Base-by-base conservation (phyloP, 1,140 invertebrate genomes). In the Orchestia grillus region DNA sequence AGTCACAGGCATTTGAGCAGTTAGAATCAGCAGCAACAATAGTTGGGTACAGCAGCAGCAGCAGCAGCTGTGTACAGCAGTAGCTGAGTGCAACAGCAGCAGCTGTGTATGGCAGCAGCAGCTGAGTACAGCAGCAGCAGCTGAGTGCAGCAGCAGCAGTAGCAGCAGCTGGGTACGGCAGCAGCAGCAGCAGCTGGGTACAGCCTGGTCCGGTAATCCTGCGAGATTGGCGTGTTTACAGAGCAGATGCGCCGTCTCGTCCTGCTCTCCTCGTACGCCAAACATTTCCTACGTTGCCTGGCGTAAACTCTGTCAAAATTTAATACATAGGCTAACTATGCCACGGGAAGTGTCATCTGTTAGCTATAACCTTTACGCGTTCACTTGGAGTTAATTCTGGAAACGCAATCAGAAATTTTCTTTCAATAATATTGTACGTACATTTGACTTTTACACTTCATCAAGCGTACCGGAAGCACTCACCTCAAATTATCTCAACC, bases 221-320 rank as follows among this genome's bases (percentile, higher is more conserved):
- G 41, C 41, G 44, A 91, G 88, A 91, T 43, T 91, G 41, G 88
- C 41, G 88, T 91, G 88, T 91, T 91, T 91, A 91, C 88, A 4
- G 88, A 91, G 44, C 88, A 91, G 88, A 42, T 91, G 88, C 88
- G 11, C 62, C 62, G 62, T 77, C 62, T 77, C 62, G 62, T 77
- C 62, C 62, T 77, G 15, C 62, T 77, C 62, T 77, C 62, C 62
- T 77, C 62, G 90, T 44, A 44, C 19, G 15, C 41, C 40, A 92
- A 92, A 44, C 45, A 95, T 90, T 96, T 96, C 62, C 62, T 91
- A 44, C 44, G 87, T 41, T 44, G 87, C 36, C 47, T 23, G 40
- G 0, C 40, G 11, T 43, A 6, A 44, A 43, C 11, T 44, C 6
- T 41, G 45, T 42, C 42, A 95, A 15, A 44, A 57, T 47, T 77